Percentiles rank a stretch among this genome's conserved stretches.
Evolutionary conservation across 2,113 vertebrate genomes (phyloP).

Genomic region (Synodontis membranacea): DNA sequence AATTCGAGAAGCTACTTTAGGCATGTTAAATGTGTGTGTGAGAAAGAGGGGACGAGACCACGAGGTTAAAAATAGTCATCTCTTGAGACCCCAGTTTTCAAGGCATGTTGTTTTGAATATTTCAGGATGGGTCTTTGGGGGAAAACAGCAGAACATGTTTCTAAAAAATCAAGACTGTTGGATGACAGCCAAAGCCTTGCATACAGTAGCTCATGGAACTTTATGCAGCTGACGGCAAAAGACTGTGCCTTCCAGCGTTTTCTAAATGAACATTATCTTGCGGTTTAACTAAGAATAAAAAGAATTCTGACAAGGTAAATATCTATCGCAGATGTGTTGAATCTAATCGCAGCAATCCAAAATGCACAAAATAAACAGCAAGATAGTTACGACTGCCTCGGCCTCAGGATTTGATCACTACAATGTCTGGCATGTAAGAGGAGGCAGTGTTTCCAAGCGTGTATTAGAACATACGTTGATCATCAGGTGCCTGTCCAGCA

Average conservation of each 20-base stretch:
- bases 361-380: neutral
- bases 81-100: conserved; percentile 13
- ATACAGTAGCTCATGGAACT: neutral
- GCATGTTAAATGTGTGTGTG: conserved; percentile 35
- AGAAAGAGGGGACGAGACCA: neutral
- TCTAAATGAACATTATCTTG: neutral
- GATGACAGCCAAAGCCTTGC: neutral
- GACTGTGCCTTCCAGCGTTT: neutral
- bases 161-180: neutral
- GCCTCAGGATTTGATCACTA: neutral
- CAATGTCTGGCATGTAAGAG: neutral
- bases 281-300: neutral
- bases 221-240: neutral
- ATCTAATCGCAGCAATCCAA: neutral
- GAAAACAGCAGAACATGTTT: neutral
- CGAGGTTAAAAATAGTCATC: conserved; percentile 43
- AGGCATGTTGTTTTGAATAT: conserved; percentile 38
- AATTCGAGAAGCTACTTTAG: conserved; percentile 22
- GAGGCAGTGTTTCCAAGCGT: too few species aligned
- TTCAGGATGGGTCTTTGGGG: neutral
- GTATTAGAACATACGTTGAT: too few species aligned
- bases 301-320: neutral
- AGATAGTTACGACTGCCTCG: neutral
- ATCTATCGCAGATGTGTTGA: neutral
- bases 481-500: too few species aligned